A percentile compares a stretch with the other conserved stretches of the same genome.
These are phyloP conservation scores for Micrasema longulum DNA, from an alignment of 1,140 invertebrate genomes.

Conservation along the genomic window DNA sequence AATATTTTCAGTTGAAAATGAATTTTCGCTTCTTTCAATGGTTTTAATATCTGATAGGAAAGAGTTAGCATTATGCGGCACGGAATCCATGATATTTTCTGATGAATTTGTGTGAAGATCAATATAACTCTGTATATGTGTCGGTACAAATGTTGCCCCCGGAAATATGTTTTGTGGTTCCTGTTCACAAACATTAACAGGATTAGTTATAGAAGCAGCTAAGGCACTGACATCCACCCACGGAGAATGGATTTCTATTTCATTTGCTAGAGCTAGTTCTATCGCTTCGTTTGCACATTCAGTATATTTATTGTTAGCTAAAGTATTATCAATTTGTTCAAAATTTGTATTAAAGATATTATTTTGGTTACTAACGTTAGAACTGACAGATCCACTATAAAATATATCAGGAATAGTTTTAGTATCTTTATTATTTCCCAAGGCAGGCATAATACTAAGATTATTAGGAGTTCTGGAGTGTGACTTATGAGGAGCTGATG, in stretches of 20 bases:
- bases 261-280: slow-evolving; percentile 77
- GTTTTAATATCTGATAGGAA: slow-evolving; percentile 29
- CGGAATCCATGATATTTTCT: slow-evolving; percentile 47
- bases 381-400: slow-evolving; percentile 16
- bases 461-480: slow-evolving; percentile 28
- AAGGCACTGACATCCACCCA: slow-evolving; percentile 79
- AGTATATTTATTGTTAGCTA: slow-evolving; percentile 47
- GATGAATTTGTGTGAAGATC: slow-evolving; percentile 61
- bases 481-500: slow-evolving; percentile 14
- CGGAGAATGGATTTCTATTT: slow-evolving; percentile 77
- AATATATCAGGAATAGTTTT: slow-evolving; percentile 38
- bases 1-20: slow-evolving; percentile 25
- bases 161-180: slow-evolving; percentile 67
- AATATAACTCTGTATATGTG: slow-evolving; percentile 78
- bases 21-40: slow-evolving; percentile 6
- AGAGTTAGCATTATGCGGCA: slow-evolving; percentile 18
- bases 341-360: no score
- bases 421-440: slow-evolving; percentile 36
- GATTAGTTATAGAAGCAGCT: slow-evolving; percentile 68
- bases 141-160: slow-evolving; percentile 73
- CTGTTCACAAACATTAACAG: slow-evolving; percentile 68
- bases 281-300: slow-evolving; percentile 69
- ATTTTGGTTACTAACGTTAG: slow-evolving; percentile 34
- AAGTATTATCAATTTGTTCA: slow-evolving; percentile 38
- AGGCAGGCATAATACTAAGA: slow-evolving; percentile 22